Percentiles rank a stretch among this genome's conserved stretches.
These are phyloP conservation scores for Drosophila hamatofila DNA, from an alignment of 2,888 invertebrate genomes.

Conservation along the genomic window DNA sequence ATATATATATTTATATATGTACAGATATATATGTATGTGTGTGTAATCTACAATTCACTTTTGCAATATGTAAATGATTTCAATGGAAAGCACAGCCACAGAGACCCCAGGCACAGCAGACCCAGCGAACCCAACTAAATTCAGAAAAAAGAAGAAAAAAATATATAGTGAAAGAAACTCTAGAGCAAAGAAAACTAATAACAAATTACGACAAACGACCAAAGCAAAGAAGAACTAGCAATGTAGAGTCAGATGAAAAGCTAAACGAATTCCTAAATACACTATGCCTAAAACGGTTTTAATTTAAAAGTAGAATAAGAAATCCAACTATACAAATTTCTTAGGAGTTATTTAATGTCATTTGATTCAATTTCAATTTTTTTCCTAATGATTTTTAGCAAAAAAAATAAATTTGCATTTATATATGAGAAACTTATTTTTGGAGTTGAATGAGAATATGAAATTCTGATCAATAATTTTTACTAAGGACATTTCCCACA, in stretches of 20 bases:
- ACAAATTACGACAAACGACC: constrained; percentile 72
- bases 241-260: not conserved
- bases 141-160: constrained; percentile 14
- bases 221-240: constrained; percentile 54
- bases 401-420: too few species aligned
- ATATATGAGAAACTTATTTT: too few species aligned
- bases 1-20: constrained; percentile 3
- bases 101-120: constrained; percentile 33
- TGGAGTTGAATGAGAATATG: too few species aligned
- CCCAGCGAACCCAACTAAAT: constrained; percentile 40
- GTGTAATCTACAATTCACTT: constrained; percentile 51
- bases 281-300: constrained; percentile 1
- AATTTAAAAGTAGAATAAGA: too few species aligned
- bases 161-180: constrained; percentile 10
- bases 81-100: constrained; percentile 74
- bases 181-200: constrained; percentile 63
- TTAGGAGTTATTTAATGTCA: too few species aligned
- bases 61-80: constrained; percentile 79
- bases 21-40: not conserved
- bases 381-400: too few species aligned
- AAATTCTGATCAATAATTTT: too few species aligned
- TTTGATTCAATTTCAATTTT: too few species aligned
- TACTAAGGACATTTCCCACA: too few species aligned
- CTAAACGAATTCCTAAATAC: constrained; percentile 4
- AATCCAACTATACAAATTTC: not conserved